phyloP scores from a whole-genome alignment of 2,888 invertebrate genomes.

The Brenthis daphne region DNA sequence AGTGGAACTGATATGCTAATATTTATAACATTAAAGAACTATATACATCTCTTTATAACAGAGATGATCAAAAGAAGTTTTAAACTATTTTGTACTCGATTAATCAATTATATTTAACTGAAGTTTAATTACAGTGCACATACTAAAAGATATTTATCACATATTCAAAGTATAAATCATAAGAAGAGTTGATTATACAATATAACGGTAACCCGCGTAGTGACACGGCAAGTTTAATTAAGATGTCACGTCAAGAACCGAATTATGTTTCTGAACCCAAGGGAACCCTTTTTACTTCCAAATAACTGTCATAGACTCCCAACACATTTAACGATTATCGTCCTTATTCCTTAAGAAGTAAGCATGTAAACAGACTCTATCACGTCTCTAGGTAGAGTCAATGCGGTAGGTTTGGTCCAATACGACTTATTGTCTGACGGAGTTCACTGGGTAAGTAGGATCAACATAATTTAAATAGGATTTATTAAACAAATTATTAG shows the following conservation, averaged over 20 bases:
- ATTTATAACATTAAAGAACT: neutral
- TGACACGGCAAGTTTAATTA: slow-evolving; percentile 59
- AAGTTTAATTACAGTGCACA: no score
- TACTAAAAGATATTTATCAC: neutral
- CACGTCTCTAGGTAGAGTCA: slow-evolving; percentile 20
- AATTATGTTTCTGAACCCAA: slow-evolving; percentile 60
- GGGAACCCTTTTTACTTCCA: slow-evolving; percentile 47
- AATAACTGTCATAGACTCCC: slow-evolving; percentile 43
- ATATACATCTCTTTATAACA: neutral
- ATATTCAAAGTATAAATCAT: slow-evolving; percentile 10
- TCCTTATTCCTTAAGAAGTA: neutral
- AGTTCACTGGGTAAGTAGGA: slow-evolving; percentile 58
- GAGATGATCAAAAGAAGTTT: slow-evolving; percentile 9
- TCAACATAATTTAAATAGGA: slow-evolving; percentile 52
- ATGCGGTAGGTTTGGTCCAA: slow-evolving; percentile 43
- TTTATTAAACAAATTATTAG: slow-evolving; percentile 33
- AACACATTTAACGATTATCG: neutral
- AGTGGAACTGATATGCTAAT: slow-evolving; percentile 6
- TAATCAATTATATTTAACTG: neutral
- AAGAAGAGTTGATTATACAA: slow-evolving; percentile 24
- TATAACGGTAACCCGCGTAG: slow-evolving; percentile 38
- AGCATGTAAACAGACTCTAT: slow-evolving; percentile 12
- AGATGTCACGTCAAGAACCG: slow-evolving; percentile 60
- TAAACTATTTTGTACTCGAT: neutral
- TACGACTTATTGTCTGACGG: slow-evolving; percentile 62